Evolutionary conservation across 2,797 vertebrate genomes (phyloP), one percentile per base, ranked within the genome.

Genomic region (Alcedo quadribrachys): DNA sequence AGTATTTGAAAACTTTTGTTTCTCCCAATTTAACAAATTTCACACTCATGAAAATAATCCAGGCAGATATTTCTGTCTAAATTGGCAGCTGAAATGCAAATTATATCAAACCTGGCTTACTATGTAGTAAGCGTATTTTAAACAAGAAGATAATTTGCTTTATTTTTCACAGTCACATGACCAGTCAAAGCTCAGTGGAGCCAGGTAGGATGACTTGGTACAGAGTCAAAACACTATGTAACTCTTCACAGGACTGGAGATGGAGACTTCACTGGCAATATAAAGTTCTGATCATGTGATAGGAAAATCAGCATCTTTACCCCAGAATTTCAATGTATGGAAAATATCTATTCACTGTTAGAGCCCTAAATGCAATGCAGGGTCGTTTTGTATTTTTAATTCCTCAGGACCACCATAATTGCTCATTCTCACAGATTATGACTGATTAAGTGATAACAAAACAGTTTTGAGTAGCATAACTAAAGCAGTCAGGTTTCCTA

Each of bases 181-280:
- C 8, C 32, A 33, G 37, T 15, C 17, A 32, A 54, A 88, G 62
- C 20, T 33, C 76, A 35, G 24, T 4, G 10, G 81, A 85, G 51
- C 21, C 3, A 1, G 0, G 35, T 0, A 48, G 43, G 11, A 42
- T 19, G 12, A 9, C 15, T 21, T 30, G 22, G n/a, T 20, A 6
- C 46, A 25, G 11, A 33, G 42, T 33, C 28, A 87, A 58, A 42
- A 6, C 54, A 30, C 19, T 1, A 4, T 15, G 15, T 20, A 32
- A 40, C 4, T 58, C 43, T 50, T 15, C 10, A 14, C 30, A 33
- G 53, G 58, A 13, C 20, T 43, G 19, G 43, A 57, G 33, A 22
- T 43, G 16, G 43, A 57, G 33, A 22, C 33, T 30, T 81, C 28
- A n/a, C n/a, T n/a, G 48, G 28, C 21, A 68, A 16, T 32, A 51